Evolutionary conservation across 1,140 invertebrate species (phyloP), one percentile per base, ranked within the genome.

Genomic region (Bombus affinis): DNA sequence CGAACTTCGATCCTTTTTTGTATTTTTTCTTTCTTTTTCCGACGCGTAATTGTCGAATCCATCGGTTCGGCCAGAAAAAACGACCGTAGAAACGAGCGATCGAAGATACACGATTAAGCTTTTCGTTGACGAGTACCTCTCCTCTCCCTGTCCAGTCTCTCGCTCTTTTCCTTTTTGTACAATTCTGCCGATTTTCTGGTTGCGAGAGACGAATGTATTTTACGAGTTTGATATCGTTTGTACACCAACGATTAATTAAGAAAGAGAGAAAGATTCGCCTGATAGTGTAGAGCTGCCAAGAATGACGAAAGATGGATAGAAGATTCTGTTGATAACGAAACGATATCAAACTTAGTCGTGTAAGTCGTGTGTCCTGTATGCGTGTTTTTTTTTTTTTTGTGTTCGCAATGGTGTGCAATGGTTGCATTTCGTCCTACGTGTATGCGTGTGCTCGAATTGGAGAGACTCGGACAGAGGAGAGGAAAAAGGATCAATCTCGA

Each of bases 101-200:
- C 15, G 32, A 22, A 53, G 35, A 3, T 83, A 70, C 15, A 68
- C 32, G 6, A 70, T 9, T 4, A 25, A 70, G 8, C 18, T 62
- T 42, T 71, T 35, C n/a, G 10, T 42, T 18, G 22, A 25, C 32
- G 15, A 68, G 44, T 66, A 35, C n/a, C 47, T 86, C 87, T 79
- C 44, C 57, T 76, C 62, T 39, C 22, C 32, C 74, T 57, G 47
- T 32, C 42, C 4, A 68, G 44, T 22, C 22, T 32, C 71, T 44
- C 66, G 32, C 22, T 25, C 73, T 35, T 75, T 89, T 57, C 62
- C 57, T 22, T 89, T 88, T 84, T 80, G 18, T 79, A 79, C 74
- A 39, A 35, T 79, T n/a, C 37, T 35, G 35, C 12, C n/a, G 5
- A n/a, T 68, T 25, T 39, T 68, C 10, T 13, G 22, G 4, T n/a